phyloP scores from a whole-genome alignment of 2,888 invertebrate genomes.

The Euplexia lucipara region DNA sequence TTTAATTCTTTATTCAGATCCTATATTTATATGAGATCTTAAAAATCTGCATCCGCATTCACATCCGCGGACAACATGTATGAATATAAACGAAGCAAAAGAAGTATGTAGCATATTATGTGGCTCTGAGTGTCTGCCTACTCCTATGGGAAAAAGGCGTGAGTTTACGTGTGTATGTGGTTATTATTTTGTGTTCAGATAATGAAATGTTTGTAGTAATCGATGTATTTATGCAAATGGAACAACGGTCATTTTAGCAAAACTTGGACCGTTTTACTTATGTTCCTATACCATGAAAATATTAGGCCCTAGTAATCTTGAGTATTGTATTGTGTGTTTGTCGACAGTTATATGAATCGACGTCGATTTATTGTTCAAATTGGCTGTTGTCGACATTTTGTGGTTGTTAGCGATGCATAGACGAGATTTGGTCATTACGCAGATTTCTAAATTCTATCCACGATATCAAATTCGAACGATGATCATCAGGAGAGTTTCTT shows the following conservation, averaged over 20 bases:
- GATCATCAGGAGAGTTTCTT: background rate
- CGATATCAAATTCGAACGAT: constrained; percentile 4
- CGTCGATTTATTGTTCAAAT: background rate
- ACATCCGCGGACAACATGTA: no score
- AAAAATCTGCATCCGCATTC: no score
- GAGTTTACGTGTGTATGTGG: no score
- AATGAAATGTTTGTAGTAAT: no score
- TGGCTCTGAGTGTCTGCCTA: no score
- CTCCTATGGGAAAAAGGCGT: no score
- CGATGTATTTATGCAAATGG: background rate
- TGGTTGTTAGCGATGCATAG: constrained; percentile 9
- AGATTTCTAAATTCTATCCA: constrained; percentile 1
- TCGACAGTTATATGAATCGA: constrained; percentile 3
- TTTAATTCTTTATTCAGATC: no score
- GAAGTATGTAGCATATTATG: no score
- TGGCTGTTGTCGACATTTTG: constrained; percentile 10
- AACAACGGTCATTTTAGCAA: background rate
- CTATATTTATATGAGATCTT: no score
- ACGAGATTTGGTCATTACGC: constrained; percentile 12
- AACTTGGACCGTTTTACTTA: constrained; percentile 10
- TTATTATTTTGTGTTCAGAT: no score
- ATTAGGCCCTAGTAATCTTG: constrained; percentile 1
- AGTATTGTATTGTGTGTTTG: constrained; percentile 22
- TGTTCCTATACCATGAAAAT: constrained; percentile 13
- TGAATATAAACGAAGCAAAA: no score